A percentile compares a stretch with the other conserved stretches of the same genome.
These are phyloP conservation scores for Pleuronectes platessa DNA, from an alignment of 2,113 vertebrate genomes.

Conservation along the genomic window DNA sequence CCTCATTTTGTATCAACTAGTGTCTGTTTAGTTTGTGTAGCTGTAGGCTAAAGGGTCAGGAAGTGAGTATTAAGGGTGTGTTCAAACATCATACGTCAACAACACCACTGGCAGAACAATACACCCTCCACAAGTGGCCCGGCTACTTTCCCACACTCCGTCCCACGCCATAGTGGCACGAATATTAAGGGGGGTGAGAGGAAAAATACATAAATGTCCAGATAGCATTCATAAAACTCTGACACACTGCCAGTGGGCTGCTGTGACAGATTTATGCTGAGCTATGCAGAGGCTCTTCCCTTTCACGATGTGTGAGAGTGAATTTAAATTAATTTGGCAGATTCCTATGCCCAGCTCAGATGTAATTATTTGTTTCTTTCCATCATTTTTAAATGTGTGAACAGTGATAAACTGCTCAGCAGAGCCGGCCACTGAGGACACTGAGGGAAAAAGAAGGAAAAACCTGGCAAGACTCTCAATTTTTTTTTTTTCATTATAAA, in stretches of 20 bases:
- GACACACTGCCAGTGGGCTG: constrained; percentile 29
- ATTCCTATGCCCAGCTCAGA: constrained; percentile 31
- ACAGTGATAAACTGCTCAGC: constrained; percentile 56
- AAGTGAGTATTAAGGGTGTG: constrained; percentile 60
- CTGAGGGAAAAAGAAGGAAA: neutral
- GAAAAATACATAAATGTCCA: constrained; percentile 45
- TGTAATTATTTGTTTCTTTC: constrained; percentile 49
- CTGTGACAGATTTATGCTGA: constrained; percentile 54
- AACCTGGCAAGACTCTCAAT: constrained; percentile 7
- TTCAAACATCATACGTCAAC: constrained; percentile 60
- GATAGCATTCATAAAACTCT: constrained; percentile 62
- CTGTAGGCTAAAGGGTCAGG: constrained; percentile 49
- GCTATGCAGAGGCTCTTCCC: constrained; percentile 39
- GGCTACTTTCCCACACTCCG: constrained; percentile 69
- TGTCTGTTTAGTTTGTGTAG: constrained; percentile 49
- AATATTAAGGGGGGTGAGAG: constrained; percentile 14
- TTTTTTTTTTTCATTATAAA: neutral
- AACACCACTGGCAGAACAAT: constrained; percentile 71
- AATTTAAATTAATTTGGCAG: constrained; percentile 48
- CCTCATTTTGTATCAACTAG: constrained; percentile 31
- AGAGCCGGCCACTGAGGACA: constrained; percentile 8
- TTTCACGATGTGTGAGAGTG: constrained; percentile 18
- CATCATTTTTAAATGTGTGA: constrained; percentile 48
- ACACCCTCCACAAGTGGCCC: constrained; percentile 43
- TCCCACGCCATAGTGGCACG: constrained; percentile 52